Conservation (phyloP, 2,797 vertebrate genomes). For the Enteromius thamalakanensis region DNA sequence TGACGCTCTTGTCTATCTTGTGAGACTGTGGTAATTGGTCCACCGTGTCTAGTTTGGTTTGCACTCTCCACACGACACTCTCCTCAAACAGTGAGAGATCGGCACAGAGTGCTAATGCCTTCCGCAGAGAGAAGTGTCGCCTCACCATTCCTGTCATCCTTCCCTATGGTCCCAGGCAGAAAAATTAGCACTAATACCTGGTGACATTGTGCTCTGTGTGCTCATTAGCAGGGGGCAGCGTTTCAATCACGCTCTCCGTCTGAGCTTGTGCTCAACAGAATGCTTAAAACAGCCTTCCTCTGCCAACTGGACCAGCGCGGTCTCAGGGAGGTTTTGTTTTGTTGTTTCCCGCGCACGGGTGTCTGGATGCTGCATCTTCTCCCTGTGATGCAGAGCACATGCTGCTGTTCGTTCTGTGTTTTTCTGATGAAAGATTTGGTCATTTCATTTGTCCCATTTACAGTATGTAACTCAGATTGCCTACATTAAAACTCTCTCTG, state of each 20-base stretch:
- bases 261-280: constrained; percentile 15
- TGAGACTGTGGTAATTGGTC: not conserved
- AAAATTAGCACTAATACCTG: constrained; percentile 34
- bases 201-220: constrained; percentile 42
- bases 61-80: constrained; percentile 9
- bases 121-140: not conserved
- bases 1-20: not conserved
- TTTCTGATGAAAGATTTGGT: not conserved
- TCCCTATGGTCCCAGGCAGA: not conserved
- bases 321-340: constrained; percentile 67
- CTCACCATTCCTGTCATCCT: not conserved
- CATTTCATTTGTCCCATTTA: not conserved
- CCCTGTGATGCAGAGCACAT: not conserved
- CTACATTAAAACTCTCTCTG: not conserved
- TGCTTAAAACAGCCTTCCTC: not conserved
- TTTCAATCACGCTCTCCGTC: constrained; percentile 31
- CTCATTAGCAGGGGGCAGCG: constrained; percentile 37
- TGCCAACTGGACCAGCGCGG: constrained; percentile 55
- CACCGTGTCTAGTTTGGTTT: not conserved
- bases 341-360: constrained; percentile 55
- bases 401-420: not conserved
- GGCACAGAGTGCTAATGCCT: constrained; percentile 1
- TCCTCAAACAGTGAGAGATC: not conserved
- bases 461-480: not conserved
- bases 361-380: not conserved